These are phyloP conservation scores for Mobula birostris DNA, from an alignment of 2,113 vertebrate species.

Conservation along the genomic window DNA sequence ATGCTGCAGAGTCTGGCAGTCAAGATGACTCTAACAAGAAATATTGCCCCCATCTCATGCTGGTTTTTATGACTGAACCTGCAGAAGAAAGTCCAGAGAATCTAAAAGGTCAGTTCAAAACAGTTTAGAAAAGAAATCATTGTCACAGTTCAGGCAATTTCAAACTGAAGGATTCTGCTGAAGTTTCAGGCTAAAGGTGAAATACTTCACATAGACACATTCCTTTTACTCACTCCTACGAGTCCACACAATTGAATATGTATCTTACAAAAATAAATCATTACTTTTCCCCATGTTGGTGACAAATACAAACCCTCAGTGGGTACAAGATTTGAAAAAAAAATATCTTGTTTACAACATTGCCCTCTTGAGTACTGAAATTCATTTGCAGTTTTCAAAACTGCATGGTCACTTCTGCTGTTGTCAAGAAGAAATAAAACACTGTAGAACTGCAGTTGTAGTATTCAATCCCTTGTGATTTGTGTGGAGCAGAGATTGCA, in stretches of 20 bases:
- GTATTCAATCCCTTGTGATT: not conserved
- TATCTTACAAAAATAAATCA: not conserved
- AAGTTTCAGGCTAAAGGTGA: not conserved
- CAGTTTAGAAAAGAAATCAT: not conserved
- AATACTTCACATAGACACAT: not conserved
- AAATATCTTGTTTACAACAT: not conserved
- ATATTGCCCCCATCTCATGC: not conserved
- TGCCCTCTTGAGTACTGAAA: conserved; percentile 33
- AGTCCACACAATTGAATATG: not conserved
- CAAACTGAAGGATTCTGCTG: not conserved
- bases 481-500: not conserved
- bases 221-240: not conserved
- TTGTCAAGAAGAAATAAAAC: not conserved
- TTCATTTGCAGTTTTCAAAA: conserved; percentile 31
- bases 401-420: not conserved
- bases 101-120: conserved; percentile 5
- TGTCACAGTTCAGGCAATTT: not conserved
- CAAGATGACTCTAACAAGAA: not conserved
- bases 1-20: not conserved
- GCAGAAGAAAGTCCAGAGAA: not conserved
- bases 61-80: conserved; percentile 20
- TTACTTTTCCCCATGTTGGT: not conserved
- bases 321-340: not conserved
- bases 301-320: not conserved
- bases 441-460: not conserved